A percentile compares a stretch with the other conserved stretches of the same genome.
phyloP scores from a whole-genome alignment of 1,140 invertebrate genomes.

The Nebria ingens region DNA sequence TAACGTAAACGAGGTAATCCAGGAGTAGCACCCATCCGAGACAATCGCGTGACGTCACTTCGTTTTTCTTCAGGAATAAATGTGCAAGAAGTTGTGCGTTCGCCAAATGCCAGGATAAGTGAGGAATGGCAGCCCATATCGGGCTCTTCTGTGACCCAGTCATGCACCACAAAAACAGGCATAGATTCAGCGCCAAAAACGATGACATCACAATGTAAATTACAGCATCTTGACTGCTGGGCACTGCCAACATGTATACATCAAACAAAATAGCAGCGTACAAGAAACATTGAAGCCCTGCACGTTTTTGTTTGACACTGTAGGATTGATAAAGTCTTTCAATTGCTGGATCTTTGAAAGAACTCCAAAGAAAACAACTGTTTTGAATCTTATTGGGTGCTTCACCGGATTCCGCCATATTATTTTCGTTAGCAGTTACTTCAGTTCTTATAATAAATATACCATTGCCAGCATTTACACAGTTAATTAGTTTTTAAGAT shows the following conservation, averaged over 20 bases:
- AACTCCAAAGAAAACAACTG: conserved; percentile 26
- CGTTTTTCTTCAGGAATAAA: conserved; percentile 43
- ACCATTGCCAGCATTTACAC: too few species aligned
- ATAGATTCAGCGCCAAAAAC: conserved; percentile 42
- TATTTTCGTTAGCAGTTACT: too few species aligned
- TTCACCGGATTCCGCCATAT: conserved; percentile 1
- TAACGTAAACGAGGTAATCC: conserved; percentile 76
- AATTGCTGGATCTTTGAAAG: conserved; percentile 44
- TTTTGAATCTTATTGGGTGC: conserved; percentile 22
- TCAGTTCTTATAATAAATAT: too few species aligned
- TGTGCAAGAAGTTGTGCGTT: conserved; percentile 48
- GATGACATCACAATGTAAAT: conserved; percentile 38
- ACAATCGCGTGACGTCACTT: conserved; percentile 42
- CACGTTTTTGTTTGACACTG: conserved; percentile 60
- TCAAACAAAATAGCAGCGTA: conserved; percentile 57
- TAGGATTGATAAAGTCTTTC: conserved; percentile 68
- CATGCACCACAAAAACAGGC: conserved; percentile 40
- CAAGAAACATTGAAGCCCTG: conserved; percentile 66
- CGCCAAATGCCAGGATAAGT: conserved; percentile 50
- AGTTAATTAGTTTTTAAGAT: too few species aligned
- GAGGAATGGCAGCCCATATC: conserved; percentile 44
- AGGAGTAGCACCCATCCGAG: conserved; percentile 72
- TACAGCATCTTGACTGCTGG: conserved; percentile 42
- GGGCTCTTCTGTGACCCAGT: conserved; percentile 33
- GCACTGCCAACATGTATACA: conserved; percentile 47